A percentile compares a stretch with the other conserved stretches of the same genome.
These are phyloP conservation scores for Elephas maximus DNA, from an alignment of 2,113 vertebrate genomes.

Conservation along the genomic window DNA sequence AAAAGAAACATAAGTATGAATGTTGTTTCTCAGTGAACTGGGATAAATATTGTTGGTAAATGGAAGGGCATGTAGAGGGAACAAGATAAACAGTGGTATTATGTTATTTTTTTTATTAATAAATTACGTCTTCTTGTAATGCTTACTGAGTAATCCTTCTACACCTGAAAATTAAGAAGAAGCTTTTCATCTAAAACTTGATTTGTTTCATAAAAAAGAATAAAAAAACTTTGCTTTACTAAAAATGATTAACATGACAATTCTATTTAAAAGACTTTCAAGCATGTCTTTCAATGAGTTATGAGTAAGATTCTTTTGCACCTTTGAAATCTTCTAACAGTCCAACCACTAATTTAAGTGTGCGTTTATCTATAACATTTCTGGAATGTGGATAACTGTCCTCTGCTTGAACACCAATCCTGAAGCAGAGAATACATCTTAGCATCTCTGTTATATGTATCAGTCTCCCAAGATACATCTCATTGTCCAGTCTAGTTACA, in stretches of 20 bases:
- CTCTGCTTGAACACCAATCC: neutral
- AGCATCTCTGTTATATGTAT: neutral
- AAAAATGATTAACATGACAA: neutral
- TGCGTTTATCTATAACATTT: neutral
- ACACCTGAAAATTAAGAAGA: neutral
- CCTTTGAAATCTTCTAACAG: neutral
- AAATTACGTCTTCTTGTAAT: neutral
- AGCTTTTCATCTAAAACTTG: neutral
- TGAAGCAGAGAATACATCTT: neutral
- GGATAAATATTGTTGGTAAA: neutral
- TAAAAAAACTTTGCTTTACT: neutral
- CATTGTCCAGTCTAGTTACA: neutral
- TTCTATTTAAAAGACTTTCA: neutral
- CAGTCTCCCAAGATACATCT: neutral
- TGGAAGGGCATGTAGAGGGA: neutral
- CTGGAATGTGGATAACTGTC: neutral
- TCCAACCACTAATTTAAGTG: neutral
- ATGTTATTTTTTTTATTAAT: neutral
- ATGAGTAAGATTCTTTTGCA: neutral
- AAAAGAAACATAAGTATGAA: neutral
- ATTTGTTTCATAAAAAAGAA: neutral
- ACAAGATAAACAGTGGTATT: neutral
- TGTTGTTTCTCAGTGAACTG: neutral
- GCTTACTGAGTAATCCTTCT: neutral
- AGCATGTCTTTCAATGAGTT: neutral